Evolutionary conservation across 2,888 invertebrate genomes (phyloP).

Genomic region (Zaprionus bogoriensis): DNA sequence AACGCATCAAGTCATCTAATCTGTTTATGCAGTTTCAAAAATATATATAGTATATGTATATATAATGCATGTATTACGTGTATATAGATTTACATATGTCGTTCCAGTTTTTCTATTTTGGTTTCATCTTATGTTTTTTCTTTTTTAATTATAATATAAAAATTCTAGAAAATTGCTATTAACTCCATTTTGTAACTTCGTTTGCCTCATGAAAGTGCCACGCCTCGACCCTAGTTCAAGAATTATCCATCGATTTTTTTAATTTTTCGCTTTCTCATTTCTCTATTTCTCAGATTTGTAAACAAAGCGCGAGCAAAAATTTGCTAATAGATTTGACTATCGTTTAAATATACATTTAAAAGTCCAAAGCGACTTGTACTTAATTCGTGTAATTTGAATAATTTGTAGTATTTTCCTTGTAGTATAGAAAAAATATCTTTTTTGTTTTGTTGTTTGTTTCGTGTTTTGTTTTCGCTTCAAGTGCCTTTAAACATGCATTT

Average conservation of each 20-base stretch:
- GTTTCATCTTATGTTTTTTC: too few species aligned
- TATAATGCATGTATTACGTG: slow-evolving; percentile 39
- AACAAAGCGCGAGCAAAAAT: slow-evolving; percentile 81
- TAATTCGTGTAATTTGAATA: slow-evolving; percentile 41
- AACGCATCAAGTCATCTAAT: slow-evolving; percentile 56
- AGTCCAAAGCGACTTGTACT: slow-evolving; percentile 64
- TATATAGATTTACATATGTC: slow-evolving; percentile 51
- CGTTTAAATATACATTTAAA: slow-evolving; percentile 53
- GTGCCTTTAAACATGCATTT: slow-evolving; percentile 64
- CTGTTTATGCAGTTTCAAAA: slow-evolving; percentile 62
- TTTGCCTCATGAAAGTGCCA: slow-evolving; percentile 50
- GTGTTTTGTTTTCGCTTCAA: slow-evolving; percentile 28
- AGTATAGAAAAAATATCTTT: slow-evolving; percentile 73
- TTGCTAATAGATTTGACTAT: slow-evolving; percentile 80
- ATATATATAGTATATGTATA: slow-evolving; percentile 57
- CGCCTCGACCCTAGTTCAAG: slow-evolving; percentile 43
- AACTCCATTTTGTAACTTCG: slow-evolving; percentile 32
- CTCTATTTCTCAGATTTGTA: slow-evolving; percentile 42
- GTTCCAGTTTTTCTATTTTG: slow-evolving; percentile 28
- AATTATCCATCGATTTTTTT: slow-evolving; percentile 11
- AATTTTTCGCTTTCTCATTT: slow-evolving; percentile 15
- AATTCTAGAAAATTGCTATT: slow-evolving; percentile 81
- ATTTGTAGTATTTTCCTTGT: slow-evolving; percentile 47
- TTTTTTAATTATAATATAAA: slow-evolving; percentile 70
- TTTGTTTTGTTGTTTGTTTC: slow-evolving; percentile 24